Evolutionary conservation across 2,888 invertebrate genomes (phyloP), one percentile per base, ranked within the genome.

Genomic region (Parascotia fuliginaria): DNA sequence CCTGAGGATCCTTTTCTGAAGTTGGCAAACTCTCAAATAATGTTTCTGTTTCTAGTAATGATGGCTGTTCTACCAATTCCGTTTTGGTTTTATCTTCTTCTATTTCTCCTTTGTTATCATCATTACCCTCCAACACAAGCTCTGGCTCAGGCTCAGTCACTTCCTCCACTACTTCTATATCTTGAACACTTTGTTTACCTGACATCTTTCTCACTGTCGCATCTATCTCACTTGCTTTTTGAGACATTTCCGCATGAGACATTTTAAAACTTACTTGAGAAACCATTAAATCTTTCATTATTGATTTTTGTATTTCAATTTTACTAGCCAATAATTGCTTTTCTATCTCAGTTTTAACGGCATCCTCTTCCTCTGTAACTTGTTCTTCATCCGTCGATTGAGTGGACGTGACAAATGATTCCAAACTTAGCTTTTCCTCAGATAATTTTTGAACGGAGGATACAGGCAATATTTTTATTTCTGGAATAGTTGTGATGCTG

Each of bases 401-500:
- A 5, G 14, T 14, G 15, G 67, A 52, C 7, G 19, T 37, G 14
- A 37, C 5, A 5, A 65, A 52, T 15, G 66, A 65, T 0, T 48
- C 47, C 0, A 28, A 0, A 41, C 66, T 67, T 2, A 48, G 37
- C 11, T 42, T 37, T 13, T 3, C 6, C 15, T 42, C 29, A n/a
- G 12, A 0, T 4, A 42, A 33, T 28, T 28, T 32, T 31, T 33
- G 39, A 12, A 13, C 0, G 11, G 44, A 22, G 29, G 9, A 6
- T 5, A 15, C 14, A 27, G 70, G 54, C 32, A 67, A 15, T 16
- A 62, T 2, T 45, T 53, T 39, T 11, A 70, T 38, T 37, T 57
- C 53, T 11, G 70, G 70, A 16, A 62, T 37, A 6, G 67, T 67
- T 28, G 52, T 16, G 4, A 66, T n/a, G 11, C 62, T 69, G 15